Conservation (phyloP, 2,888 invertebrate species). For the Syritta pipiens region DNA sequence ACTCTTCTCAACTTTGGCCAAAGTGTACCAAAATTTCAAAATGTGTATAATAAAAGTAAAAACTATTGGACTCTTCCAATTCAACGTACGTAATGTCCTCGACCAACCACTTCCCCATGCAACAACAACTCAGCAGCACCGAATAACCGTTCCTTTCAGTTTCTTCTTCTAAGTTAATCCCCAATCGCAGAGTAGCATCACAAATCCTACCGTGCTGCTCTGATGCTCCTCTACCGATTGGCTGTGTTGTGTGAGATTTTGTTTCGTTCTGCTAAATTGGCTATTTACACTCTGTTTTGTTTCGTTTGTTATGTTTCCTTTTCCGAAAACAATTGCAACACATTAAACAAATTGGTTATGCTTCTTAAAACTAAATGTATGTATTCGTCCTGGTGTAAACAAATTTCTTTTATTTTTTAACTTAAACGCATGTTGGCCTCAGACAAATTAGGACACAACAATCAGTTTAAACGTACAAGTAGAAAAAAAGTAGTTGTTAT, state of each 20-base stretch:
- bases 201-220: background rate
- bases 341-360: conserved; percentile 44
- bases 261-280: conserved; percentile 47
- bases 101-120: conserved; percentile 72
- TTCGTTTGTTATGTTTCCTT: conserved; percentile 25
- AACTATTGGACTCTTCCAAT: no score
- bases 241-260: conserved; percentile 30
- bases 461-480: conserved; percentile 20
- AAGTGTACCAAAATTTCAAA: no score
- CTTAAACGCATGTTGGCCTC: conserved; percentile 10
- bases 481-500: conserved; percentile 4
- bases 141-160: background rate
- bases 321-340: conserved; percentile 46
- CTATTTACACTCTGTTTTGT: conserved; percentile 22
- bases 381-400: conserved; percentile 30
- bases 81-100: no score
- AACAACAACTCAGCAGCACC: no score
- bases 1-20: no score
- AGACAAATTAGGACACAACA: conserved; percentile 51
- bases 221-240: conserved; percentile 4
- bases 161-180: background rate
- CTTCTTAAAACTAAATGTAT: conserved; percentile 53
- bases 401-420: conserved; percentile 4
- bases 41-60: no score
- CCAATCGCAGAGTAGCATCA: conserved; percentile 14